Conservation (phyloP, 2,888 invertebrate species). For the Oxystoma pomonae region DNA sequence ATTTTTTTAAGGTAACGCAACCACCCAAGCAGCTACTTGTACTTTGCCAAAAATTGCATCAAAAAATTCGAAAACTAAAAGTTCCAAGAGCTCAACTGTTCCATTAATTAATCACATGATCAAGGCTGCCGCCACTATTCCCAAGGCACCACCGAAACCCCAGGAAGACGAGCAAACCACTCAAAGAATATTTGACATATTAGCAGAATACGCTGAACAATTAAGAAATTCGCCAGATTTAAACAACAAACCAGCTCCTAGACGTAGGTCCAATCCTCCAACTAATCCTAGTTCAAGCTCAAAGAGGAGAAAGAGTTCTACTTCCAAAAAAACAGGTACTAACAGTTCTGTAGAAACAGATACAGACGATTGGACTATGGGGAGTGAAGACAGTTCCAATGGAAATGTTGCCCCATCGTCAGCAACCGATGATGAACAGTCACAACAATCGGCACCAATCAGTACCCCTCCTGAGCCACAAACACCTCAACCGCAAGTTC, state of each 20-base stretch:
- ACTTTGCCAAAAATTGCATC: slow-evolving; percentile 36
- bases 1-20: neutral
- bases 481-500: slow-evolving; percentile 17
- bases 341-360: slow-evolving; percentile 44
- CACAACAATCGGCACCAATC: slow-evolving; percentile 30
- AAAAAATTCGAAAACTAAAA: slow-evolving; percentile 50
- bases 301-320: slow-evolving; percentile 61
- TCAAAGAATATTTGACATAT: slow-evolving; percentile 72
- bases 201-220: slow-evolving; percentile 77
- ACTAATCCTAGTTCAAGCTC: slow-evolving; percentile 68
- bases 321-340: slow-evolving; percentile 52
- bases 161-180: slow-evolving; percentile 79
- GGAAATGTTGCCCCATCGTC: slow-evolving; percentile 56
- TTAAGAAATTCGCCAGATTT: slow-evolving; percentile 73
- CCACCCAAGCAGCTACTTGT: slow-evolving; percentile 51
- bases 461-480: slow-evolving; percentile 34
- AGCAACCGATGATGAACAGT: slow-evolving; percentile 57
- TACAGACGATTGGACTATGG: slow-evolving; percentile 67
- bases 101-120: slow-evolving; percentile 50
- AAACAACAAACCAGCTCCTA: slow-evolving; percentile 76
- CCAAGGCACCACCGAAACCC: slow-evolving; percentile 67
- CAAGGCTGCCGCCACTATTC: slow-evolving; percentile 62
- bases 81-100: slow-evolving; percentile 55
- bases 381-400: slow-evolving; percentile 73
- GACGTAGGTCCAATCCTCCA: slow-evolving; percentile 69